Base-by-base conservation (phyloP, 2,113 vertebrate species). In the Eptesicus fuscus region DNA sequence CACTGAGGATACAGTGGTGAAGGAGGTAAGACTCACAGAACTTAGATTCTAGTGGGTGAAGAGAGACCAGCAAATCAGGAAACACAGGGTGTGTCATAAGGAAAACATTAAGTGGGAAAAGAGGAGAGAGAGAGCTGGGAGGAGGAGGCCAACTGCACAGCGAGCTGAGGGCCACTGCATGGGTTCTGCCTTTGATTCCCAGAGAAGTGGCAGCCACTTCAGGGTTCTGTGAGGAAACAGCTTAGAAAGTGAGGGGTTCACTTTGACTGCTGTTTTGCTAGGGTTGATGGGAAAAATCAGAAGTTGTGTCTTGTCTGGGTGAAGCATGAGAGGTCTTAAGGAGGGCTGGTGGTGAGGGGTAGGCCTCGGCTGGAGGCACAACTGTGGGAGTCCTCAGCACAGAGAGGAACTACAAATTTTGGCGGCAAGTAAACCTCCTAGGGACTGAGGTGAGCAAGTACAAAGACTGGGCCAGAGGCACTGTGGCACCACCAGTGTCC, bases 161-260 rank as follows among this genome's bases (percentile, higher is more conserved):
- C 0, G 9, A 30, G 42, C 42, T 20, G 17, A 0, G 1, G 28
- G 65, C 14, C 14, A 7, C n/a, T 1, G 28, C 28, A 7, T 7
- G 28, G 79, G 30, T 20, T 42, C 37, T 42, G 28, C 28, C 56
- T 63, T 32, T 44, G 56, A 7, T 13, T 83, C 37, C 56, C 30
- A 28, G 79, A 42, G 53, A 63, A 42, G 56, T 2, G 56, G 56
- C 4, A 56, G n/a, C 12, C 42, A 28, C 32, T 20, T 35, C 49
- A 2, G 22, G n/a, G n/a, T 18, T 40, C 40, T 28, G 47, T 4
- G 44, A 65, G 56, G 42, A 44, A 30, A 4, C 10, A 30, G 51
- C 80, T 84, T 42, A 11, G 10, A 5, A 28, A 2, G 49, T 7
- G 71, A 69, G 3, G 59, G 80, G 40, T 7, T 40, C 28, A 6